Evolutionary conservation across 2,113 vertebrate species (phyloP), one percentile per base, ranked within the genome.

Genomic region (Elanus axillaris): DNA sequence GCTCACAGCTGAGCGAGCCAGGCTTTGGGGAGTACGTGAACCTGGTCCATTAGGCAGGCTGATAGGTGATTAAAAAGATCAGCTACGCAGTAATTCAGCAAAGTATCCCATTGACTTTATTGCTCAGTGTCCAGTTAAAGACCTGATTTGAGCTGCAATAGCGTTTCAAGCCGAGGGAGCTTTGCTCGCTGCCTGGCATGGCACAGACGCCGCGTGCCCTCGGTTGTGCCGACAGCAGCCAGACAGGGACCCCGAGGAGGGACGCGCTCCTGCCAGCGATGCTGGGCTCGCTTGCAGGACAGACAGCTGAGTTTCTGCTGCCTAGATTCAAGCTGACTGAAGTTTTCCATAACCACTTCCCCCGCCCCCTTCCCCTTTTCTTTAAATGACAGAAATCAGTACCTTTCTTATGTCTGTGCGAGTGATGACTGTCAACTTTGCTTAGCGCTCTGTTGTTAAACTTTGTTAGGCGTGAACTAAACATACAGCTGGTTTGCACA

Each of bases 1-100:
- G 95, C 97, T 98, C 93, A 82, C 97, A 93, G 90, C 90, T 95
- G 84, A 94, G 94, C 22, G n/a, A 94, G 80, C 82, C 62, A 38
- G 68, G 69, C 79, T 85, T 82, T 73, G 67, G 72, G 74, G 69
- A 93, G 83, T 50, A 34, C 2, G 8, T 84, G 91, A 90, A 87
- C 86, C 84, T 80, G 58, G 90, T 72, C 85, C 76, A 21, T 86
- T 74, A 84, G 93, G 81, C 64, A 62, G 73, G 48, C 18, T 83
- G 58, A 90, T 16, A 19, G 88, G 73, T 19, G 10, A 45, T 63
- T 48, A 47, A 77, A 87, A 73, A 86, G 85, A 86, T 88, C 86
- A 81, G 48, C 86, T 68, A 8, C 40, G 9, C 45, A 62, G 71
- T 68, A 79, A 73, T 58, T 83, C 91, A 90, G 69, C 78, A 66